Percentiles rank a stretch among this genome's conserved stretches.
These are phyloP conservation scores for Lemur catta DNA, from an alignment of 2,797 vertebrate genomes.

Conservation along the genomic window DNA sequence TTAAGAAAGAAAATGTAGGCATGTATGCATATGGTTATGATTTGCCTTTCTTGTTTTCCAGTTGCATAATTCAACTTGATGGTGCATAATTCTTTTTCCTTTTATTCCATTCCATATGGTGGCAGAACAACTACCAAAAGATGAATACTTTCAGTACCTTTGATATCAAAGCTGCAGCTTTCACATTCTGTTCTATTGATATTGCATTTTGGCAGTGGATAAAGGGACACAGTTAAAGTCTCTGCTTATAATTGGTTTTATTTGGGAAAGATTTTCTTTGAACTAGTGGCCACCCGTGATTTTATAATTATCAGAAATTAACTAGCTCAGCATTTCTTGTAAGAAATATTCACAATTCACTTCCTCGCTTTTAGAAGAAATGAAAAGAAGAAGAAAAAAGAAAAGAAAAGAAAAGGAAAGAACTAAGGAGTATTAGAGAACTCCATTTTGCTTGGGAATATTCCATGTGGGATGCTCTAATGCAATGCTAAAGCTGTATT, in stretches of 20 bases:
- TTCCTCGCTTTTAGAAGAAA: constrained; percentile 41
- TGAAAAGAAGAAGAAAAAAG: not conserved
- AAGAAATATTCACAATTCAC: constrained; percentile 51
- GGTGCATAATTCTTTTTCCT: constrained; percentile 43
- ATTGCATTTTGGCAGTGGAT: constrained; percentile 60
- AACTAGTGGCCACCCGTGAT: constrained; percentile 63
- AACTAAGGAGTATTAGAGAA: not conserved
- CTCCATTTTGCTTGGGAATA: not conserved
- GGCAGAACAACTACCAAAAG: constrained; percentile 44
- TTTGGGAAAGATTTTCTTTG: constrained; percentile 67
- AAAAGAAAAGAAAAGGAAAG: not conserved
- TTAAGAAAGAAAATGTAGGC: constrained; percentile 5
- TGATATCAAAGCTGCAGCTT: constrained; percentile 58
- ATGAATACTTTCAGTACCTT: constrained; percentile 53
- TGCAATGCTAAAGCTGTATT: not conserved
- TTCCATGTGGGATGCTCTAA: not conserved
- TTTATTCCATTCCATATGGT: constrained; percentile 63
- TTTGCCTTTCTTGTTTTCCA: constrained; percentile 47
- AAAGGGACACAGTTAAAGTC: constrained; percentile 64
- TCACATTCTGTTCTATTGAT: constrained; percentile 44
- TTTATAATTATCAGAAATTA: constrained; percentile 73
- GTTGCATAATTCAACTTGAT: constrained; percentile 57
- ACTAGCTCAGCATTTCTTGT: constrained; percentile 57
- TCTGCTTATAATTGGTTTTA: constrained; percentile 67
- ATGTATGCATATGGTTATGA: constrained; percentile 49